Conservation (phyloP, 2,113 vertebrate genomes). For the Coturnix japonica region DNA sequence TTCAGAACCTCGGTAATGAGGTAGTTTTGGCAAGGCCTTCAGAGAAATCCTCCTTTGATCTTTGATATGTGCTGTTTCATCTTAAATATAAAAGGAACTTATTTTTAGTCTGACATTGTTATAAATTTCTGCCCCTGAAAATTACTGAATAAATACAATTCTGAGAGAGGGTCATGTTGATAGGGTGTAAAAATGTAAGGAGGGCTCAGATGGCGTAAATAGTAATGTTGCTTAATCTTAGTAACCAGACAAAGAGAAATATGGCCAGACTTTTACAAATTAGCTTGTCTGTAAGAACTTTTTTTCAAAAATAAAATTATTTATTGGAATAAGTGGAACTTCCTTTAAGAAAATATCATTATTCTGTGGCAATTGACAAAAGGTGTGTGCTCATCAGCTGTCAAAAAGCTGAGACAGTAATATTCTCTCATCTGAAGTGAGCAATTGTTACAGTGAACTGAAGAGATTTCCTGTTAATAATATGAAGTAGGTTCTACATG, state of each 20-base stretch:
- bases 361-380: background rate
- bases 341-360: background rate
- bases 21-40: background rate
- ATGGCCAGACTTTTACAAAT: background rate
- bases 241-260: background rate
- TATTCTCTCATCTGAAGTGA: background rate
- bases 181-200: background rate
- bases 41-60: slow-evolving; percentile 32
- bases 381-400: background rate
- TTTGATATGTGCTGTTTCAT: background rate
- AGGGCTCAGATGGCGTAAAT: background rate
- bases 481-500: background rate
- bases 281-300: background rate
- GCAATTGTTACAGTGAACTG: background rate
- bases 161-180: background rate
- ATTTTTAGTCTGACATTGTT: slow-evolving; percentile 9
- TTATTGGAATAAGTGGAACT: background rate
- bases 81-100: slow-evolving; percentile 14
- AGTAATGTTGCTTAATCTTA: background rate
- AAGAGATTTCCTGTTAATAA: background rate
- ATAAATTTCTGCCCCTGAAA: background rate
- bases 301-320: background rate
- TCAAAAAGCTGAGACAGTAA: background rate
- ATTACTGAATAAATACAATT: background rate
- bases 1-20: background rate